Percentiles rank a stretch among this genome's conserved stretches.
Conservation (phyloP, 2,113 vertebrate species). For the Oceanites oceanicus region DNA sequence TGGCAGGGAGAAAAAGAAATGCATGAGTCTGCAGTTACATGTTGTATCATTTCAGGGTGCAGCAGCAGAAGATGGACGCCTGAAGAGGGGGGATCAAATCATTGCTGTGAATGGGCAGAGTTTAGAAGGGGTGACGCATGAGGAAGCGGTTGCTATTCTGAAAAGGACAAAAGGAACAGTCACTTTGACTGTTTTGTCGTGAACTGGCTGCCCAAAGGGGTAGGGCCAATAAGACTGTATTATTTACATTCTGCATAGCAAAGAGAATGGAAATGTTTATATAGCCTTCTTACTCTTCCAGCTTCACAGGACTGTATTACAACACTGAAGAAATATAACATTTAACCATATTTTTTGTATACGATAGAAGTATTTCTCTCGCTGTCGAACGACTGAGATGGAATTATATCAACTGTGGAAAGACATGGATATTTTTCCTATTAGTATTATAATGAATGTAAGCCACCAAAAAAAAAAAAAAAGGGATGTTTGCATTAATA, state of each 20-base stretch:
- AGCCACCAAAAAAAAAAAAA: background rate
- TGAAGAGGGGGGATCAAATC: conserved; percentile 96
- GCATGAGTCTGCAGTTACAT: background rate
- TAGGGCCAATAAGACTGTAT: background rate
- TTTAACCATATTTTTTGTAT: conserved; percentile 29
- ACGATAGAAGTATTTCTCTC: conserved; percentile 11
- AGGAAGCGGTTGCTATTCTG: conserved; percentile 93
- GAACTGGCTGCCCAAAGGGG: conserved; percentile 11
- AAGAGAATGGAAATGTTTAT: background rate
- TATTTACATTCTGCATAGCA: background rate
- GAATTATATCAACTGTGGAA: background rate
- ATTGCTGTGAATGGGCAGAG: conserved; percentile 94
- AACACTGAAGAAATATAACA: background rate
- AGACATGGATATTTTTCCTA: background rate
- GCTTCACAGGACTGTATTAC: background rate
- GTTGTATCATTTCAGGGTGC: conserved; percentile 84
- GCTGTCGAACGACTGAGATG: background rate
- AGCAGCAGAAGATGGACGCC: conserved; percentile 91
- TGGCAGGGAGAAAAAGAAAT: background rate
- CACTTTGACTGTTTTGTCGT: conserved; percentile 90
- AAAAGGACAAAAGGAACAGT: conserved; percentile 95
- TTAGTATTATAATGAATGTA: background rate
- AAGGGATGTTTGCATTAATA: background rate
- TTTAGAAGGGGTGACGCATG: conserved; percentile 93
- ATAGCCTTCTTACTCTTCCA: background rate